Evolutionary conservation across 2,797 vertebrate species (phyloP).

Genomic region (Manis pentadactyla): DNA sequence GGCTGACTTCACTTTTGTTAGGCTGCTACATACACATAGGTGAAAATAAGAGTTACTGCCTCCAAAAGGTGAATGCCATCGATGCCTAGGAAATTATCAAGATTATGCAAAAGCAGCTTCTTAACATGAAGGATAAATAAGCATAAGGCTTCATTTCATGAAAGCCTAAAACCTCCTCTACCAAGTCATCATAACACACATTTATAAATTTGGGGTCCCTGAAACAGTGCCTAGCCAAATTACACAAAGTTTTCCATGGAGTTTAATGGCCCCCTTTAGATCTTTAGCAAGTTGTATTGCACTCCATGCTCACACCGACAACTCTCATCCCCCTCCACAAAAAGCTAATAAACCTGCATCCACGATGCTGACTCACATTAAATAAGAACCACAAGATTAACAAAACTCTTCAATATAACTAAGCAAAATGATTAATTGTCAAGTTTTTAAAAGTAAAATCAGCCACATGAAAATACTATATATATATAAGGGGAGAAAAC

Average conservation of each 20-base stretch:
- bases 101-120: not conserved
- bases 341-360: slow-evolving; percentile 25
- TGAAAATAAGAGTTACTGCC: not conserved
- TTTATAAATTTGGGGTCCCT: not conserved
- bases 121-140: not conserved
- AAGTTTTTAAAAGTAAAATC: slow-evolving; percentile 5
- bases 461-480: slow-evolving; percentile 16
- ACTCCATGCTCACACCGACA: not conserved
- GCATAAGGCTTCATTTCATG: not conserved
- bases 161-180: slow-evolving; percentile 19
- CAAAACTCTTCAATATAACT: slow-evolving; percentile 24
- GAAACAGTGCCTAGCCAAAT: not conserved
- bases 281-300: slow-evolving; percentile 5
- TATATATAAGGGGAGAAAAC: not conserved
- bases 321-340: not conserved
- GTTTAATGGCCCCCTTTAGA: accelerated
- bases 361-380: not conserved
- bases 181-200: not conserved
- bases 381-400: not conserved
- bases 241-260: not conserved
- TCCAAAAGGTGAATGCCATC: not conserved
- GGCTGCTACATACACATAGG: not conserved
- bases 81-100: not conserved
- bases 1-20: not conserved
- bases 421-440: slow-evolving; percentile 23